Base-by-base conservation (phyloP, 2,888 invertebrate genomes). In the Tetheella fluctuosa region DNA sequence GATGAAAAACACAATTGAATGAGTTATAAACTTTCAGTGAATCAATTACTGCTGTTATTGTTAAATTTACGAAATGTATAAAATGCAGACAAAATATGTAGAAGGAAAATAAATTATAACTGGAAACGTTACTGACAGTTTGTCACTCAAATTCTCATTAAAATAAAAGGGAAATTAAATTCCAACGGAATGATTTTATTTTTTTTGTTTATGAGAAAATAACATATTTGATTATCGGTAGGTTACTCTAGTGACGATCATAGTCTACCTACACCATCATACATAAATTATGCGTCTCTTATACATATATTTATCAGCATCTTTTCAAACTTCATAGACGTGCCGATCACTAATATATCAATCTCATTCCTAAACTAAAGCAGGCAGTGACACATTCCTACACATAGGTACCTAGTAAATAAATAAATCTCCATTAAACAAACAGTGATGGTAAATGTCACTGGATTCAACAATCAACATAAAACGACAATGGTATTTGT, bases 1-100 rank as follows among this genome's bases (percentile, higher is more conserved):
- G 54, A 17, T 54, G 28, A 54, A 54, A 28, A 54, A 54, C 2
- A 23, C 54, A 30, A 54, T 54, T 54, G 28, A 54, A 17, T n/a
- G 54, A 54, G 54, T 54, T 23, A 30, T 17, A 54, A 54, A 20
- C 54, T 28, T n/a, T 28, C 30, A n/a, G 30, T 2, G 28, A 17
- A 8, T 54, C 25, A 30, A 30, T 28, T 54, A 15, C 54, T 17
- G 5, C 28, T n/a, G n/a, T 54, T 28, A 54, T 25, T 30, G 28
- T 25, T 54, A 17, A 54, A 48, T 20, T 48, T 48, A 20, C 42
- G 17, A 20, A 20, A n/a, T 48, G 17, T 48, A 48, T n/a, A n/a
- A 48, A 48, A 20, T 20, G 8, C 42, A 20, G 17, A 48, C 17
- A 48, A 6, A 17, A 48, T n/a, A 20, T 6, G n/a, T 10, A 8